Base-by-base conservation (phyloP, 2,797 vertebrate genomes). In the Oryzias sinensis region DNA sequence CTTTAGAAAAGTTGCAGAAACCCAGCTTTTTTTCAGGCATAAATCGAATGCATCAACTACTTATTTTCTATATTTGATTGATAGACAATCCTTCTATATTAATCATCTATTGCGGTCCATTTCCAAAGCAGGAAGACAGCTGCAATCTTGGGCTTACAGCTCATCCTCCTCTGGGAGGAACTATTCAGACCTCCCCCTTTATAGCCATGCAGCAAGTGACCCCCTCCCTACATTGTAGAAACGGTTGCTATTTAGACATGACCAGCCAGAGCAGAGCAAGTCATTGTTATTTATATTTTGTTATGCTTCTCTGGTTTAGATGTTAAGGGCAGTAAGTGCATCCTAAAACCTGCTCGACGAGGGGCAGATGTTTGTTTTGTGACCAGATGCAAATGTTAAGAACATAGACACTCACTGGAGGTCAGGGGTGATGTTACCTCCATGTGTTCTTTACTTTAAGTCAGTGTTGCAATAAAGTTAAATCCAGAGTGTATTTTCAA, bases 171-270 rank as follows among this genome's bases (percentile, higher is more conserved):
- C 14, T 63, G 79, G 79, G 78, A 77, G 50, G n/a, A 55, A 50
- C 54, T 53, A 48, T 18, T 65, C 58, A 22, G 59, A 27, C 65
- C 66, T 78, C 77, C 74, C 76, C 49, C 51, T 51, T 13, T 62
- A 65, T 70, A 72, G 74, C 56, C 68, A 47, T 62, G 74, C 62
- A 84, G 74, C 84, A 87, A 85, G 83, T 91, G 89, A 89, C 74
- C 51, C n/a, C 6, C 17, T 4, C 33, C 73, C 56, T 65, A 59
- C 33, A 65, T 81, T 86, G 81, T 87, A 74, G 83, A 89, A 83
- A 89, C 87, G 68, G 89, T 90, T 90, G 86, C 85, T 89, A 71
- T 89, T 89, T 90, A 72, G 80, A 71, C n/a, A 33, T 56, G 79
- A 87, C 76, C 77, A 67, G 33, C 17, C 29, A 48, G 57, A 47